phyloP scores from a whole-genome alignment of 1,140 invertebrate species.

The Fopius arisanus region DNA sequence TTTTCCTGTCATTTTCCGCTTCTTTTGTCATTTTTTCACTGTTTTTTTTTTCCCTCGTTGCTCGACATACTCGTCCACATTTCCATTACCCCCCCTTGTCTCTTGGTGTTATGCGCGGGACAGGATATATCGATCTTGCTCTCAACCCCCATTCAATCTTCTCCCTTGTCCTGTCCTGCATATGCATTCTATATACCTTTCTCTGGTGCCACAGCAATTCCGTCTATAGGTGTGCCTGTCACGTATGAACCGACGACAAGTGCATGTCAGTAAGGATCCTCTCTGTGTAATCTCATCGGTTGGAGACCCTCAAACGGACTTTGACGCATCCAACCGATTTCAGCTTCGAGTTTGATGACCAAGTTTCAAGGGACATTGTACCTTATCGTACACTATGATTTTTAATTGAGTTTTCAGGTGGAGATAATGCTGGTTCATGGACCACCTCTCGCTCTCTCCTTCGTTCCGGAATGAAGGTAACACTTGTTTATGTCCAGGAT shows the following conservation, averaged over 20 bases:
- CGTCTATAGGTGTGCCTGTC: not conserved
- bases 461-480: not conserved
- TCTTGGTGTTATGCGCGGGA: slow-evolving; percentile 33
- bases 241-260: not conserved
- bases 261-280: slow-evolving; percentile 1
- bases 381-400: not conserved
- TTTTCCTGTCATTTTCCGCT: not conserved
- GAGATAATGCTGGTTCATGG: too few species aligned
- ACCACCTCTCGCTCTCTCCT: too few species aligned
- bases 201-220: not conserved
- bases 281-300: not conserved
- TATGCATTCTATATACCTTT: slow-evolving; percentile 1
- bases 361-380: slow-evolving; percentile 3
- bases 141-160: slow-evolving; percentile 1
- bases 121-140: slow-evolving; percentile 34
- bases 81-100: slow-evolving; percentile 39
- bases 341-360: not conserved
- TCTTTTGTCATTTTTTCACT: not conserved
- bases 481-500: not conserved
- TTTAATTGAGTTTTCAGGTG: too few species aligned
- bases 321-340: slow-evolving; percentile 8
- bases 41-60: slow-evolving; percentile 32
- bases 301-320: slow-evolving; percentile 1
- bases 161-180: slow-evolving; percentile 19
- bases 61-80: slow-evolving; percentile 30